phyloP scores from a whole-genome alignment of 1,140 invertebrate genomes.

The Potamilus streckersoni region DNA sequence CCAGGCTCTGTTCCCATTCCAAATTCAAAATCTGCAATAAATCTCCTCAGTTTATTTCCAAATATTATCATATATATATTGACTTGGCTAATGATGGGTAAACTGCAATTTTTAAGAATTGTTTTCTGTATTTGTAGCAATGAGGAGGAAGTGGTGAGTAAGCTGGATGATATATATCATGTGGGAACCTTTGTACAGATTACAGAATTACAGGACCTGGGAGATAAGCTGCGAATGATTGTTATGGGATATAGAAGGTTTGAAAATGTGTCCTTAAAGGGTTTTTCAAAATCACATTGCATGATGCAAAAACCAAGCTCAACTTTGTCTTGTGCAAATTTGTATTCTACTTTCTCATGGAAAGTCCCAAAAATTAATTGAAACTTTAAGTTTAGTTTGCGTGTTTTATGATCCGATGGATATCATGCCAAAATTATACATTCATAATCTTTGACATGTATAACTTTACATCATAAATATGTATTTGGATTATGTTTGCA shows the following conservation, averaged over 20 bases:
- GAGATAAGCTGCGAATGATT: constrained; percentile 89
- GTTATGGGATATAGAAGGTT: constrained; percentile 91
- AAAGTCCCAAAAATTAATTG: not conserved
- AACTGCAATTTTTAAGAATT: no score
- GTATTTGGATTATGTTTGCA: no score
- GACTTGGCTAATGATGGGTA: no score
- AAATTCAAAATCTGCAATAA: no score
- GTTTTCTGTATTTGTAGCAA: constrained; percentile 72
- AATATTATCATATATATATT: no score
- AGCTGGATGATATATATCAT: constrained; percentile 87
- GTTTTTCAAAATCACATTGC: no score
- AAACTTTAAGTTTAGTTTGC: no score
- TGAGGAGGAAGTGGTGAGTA: constrained; percentile 88
- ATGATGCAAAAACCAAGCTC: not conserved
- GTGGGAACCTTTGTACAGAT: constrained; percentile 99
- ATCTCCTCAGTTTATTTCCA: no score
- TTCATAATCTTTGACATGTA: no score
- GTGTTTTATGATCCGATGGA: not conserved
- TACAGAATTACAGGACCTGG: constrained; percentile 96
- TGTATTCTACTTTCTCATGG: not conserved
- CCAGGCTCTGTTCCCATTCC: no score
- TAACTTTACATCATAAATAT: no score
- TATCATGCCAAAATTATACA: not conserved
- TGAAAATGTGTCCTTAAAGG: not conserved
- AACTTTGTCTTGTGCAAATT: not conserved